phyloP scores from a whole-genome alignment of 2,888 invertebrate species.

The Chrysolina haemoptera region DNA sequence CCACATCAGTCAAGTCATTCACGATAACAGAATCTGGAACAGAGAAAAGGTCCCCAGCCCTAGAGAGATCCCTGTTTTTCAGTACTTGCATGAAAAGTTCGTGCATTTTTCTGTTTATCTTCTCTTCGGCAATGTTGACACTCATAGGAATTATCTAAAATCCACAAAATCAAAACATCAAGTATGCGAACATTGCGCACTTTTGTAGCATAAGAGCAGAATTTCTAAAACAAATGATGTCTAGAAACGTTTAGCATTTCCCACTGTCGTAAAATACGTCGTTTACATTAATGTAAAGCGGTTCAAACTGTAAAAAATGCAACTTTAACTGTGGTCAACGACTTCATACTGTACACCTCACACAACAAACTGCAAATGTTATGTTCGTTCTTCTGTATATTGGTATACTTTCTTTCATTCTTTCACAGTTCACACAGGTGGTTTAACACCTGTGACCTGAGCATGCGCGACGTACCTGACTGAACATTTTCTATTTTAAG shows the following conservation, averaged over 20 bases:
- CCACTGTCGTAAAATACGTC: neutral
- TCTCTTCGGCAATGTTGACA: conserved; percentile 54
- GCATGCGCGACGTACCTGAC: conserved; percentile 19
- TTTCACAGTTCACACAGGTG: conserved; percentile 20
- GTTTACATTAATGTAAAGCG: conserved; percentile 35
- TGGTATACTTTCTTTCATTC: no score
- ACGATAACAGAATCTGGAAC: conserved; percentile 90
- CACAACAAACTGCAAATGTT: conserved; percentile 3
- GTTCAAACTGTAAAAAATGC: conserved; percentile 50
- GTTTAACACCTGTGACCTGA: conserved; percentile 27
- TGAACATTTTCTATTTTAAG: neutral
- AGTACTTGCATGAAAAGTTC: conserved; percentile 92
- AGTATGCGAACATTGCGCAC: neutral
- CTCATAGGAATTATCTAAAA: conserved; percentile 46
- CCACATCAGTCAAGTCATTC: conserved; percentile 87
- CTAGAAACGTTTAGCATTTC: conserved; percentile 16
- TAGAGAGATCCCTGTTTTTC: conserved; percentile 89
- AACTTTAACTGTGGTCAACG: conserved; percentile 53
- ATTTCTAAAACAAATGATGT: no score
- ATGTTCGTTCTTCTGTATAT: no score
- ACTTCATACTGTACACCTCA: conserved; percentile 36
- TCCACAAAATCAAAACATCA: conserved; percentile 24
- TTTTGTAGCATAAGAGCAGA: no score
- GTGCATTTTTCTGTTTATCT: conserved; percentile 79
- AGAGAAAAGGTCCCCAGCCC: conserved; percentile 93